Evolutionary conservation across 2,797 vertebrate species (phyloP), one percentile per base, ranked within the genome.

Genomic region (Sarcoramphus papa): DNA sequence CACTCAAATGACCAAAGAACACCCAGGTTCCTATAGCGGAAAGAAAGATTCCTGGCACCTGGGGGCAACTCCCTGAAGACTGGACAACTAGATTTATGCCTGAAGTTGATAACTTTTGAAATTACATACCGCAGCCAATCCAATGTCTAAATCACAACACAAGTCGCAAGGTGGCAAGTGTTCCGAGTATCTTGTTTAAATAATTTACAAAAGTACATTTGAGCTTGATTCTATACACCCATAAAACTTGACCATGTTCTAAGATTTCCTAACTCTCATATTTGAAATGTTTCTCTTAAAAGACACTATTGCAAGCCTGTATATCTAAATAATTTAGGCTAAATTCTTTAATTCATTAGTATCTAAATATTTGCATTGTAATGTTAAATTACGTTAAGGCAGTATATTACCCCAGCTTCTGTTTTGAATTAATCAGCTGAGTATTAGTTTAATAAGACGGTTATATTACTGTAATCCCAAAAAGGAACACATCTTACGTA

Each of bases 371-470:
- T 89, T 92, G 69, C 57, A 51, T 16, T 37, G 45, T 72, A 68
- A 82, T 30, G 60, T 79, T 96, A 92, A 80, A 63, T 76, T 92
- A 85, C 41, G 91, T 60, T 18, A 72, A 91, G 68, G 31, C 41
- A 82, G 62, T 70, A 14, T 81, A 64, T 95, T 93, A 87, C 47
- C 77, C 62, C 84, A 91, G 80, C 78, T 93, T 78, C 90, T 96
- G 88, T 85, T 97, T 80, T 62, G 62, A 94, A 92, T 65, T 92
- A 83, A 93, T 93, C 94, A 95, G 85, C 60, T 88, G 74, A 59
- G 51, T 65, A 92, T 90, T 88, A 76, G 15, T 85, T 94, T 93
- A 94, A 89, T 96, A 85, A 93, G 30, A 83, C 10, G 16, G 64
- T 65, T 91, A 74, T 77, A 78, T 83, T 91, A 69, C 75, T 78